Evolutionary conservation across 2,888 invertebrate genomes (phyloP).

Genomic region (Caenorhabditis sp.): DNA sequence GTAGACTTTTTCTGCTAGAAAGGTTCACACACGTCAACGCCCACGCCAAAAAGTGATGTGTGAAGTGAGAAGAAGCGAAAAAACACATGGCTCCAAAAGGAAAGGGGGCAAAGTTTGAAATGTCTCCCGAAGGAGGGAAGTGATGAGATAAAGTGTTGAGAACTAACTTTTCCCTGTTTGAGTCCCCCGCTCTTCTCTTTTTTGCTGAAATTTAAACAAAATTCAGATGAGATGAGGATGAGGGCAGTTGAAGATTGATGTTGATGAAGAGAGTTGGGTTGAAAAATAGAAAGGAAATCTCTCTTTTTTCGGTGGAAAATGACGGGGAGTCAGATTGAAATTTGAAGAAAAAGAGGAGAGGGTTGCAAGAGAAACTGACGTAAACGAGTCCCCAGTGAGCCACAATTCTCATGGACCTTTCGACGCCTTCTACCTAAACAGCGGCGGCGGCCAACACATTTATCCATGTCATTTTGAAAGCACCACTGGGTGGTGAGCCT

Average conservation of each 20-base stretch:
- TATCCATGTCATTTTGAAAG: constrained; percentile 48
- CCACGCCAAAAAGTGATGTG: constrained; percentile 19
- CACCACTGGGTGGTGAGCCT: constrained; percentile 41
- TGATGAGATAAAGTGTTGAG: neutral
- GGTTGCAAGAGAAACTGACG: constrained; percentile 22
- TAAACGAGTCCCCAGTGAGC: constrained; percentile 44
- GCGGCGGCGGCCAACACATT: constrained; percentile 41
- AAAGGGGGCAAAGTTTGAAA: neutral
- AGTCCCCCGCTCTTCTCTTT: neutral
- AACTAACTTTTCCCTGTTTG: neutral
- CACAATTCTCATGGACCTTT: constrained; percentile 52
- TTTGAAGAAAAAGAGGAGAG: constrained; percentile 10
- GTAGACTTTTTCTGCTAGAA: neutral
- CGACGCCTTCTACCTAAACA: constrained; percentile 55
- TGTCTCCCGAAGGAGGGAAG: neutral
- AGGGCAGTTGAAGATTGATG: neutral
- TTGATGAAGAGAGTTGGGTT: neutral
- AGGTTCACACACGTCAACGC: constrained; percentile 1
- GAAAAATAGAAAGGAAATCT: constrained; percentile 1
- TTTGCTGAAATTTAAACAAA: neutral
- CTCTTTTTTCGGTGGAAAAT: neutral
- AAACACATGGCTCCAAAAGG: neutral
- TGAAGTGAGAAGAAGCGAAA: constrained; percentile 3
- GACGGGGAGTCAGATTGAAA: constrained; percentile 10
- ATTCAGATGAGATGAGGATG: too few relatives aligned